phyloP scores from a whole-genome alignment of 2,113 vertebrate species.

The Larimichthys polyactis region DNA sequence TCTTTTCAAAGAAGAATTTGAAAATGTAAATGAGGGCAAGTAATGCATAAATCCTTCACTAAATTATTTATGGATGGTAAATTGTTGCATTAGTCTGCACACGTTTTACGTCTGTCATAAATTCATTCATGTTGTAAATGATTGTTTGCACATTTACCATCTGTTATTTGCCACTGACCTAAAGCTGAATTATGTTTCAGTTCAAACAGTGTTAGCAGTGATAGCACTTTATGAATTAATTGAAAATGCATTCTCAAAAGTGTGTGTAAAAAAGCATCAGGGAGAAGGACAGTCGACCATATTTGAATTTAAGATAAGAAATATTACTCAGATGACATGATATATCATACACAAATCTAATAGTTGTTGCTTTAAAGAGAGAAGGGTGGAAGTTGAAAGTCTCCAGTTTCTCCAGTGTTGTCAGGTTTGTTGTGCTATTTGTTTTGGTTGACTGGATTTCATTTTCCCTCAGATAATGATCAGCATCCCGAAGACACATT shows the following conservation, averaged over 20 bases:
- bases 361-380: not conserved
- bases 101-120: constrained; percentile 19
- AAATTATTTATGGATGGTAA: constrained; percentile 14
- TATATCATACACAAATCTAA: not conserved
- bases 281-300: not conserved
- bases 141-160: constrained; percentile 14
- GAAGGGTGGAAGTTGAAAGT: not conserved
- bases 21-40: not conserved
- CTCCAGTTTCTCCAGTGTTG: not conserved
- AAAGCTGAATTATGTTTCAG: not conserved
- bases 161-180: constrained; percentile 1
- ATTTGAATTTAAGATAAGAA: not conserved
- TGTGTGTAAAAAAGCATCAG: not conserved
- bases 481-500: constrained; percentile 10
- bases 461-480: constrained; percentile 18
- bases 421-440: constrained; percentile 14
- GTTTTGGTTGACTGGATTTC: constrained; percentile 12
- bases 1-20: too few relatives aligned
- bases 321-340: too few relatives aligned
- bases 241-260: not conserved
- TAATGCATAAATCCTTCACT: not conserved
- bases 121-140: constrained; percentile 1
- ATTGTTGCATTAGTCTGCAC: constrained; percentile 17
- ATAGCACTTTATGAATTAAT: not conserved
- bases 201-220: not conserved